Conservation (phyloP, 2,888 invertebrate genomes). For the Iselma pallidipennis region DNA sequence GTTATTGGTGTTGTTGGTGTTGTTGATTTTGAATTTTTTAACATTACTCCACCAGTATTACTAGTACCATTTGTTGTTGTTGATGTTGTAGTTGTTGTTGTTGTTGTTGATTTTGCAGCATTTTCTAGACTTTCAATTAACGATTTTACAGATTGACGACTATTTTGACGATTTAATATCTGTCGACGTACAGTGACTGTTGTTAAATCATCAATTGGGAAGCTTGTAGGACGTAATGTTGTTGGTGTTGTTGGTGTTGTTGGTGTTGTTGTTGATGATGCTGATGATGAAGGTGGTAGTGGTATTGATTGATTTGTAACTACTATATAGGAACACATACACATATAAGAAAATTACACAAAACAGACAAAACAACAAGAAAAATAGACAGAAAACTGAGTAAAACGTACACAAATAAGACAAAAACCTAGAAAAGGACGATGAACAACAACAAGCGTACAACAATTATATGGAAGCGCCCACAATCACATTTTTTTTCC, state of each 20-base stretch:
- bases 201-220: conserved; percentile 64
- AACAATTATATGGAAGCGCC: too few species aligned
- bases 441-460: conserved; percentile 11
- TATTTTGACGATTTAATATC: conserved; percentile 69
- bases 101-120: conserved; percentile 68
- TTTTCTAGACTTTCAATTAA: conserved; percentile 92
- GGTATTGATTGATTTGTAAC: neutral
- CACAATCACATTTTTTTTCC: too few species aligned
- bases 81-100: conserved; percentile 4
- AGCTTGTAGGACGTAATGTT: conserved; percentile 58
- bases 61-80: too few species aligned
- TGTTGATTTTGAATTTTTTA: conserved; percentile 66
- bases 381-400: too few species aligned
- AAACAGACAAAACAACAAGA: neutral
- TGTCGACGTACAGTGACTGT: conserved; percentile 54
- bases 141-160: conserved; percentile 85
- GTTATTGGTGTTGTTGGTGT: neutral
- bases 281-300: neutral
- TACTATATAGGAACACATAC: neutral
- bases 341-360: neutral
- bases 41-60: conserved; percentile 59
- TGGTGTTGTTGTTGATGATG: neutral
- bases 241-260: neutral
- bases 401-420: neutral
- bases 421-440: neutral